Percentiles rank a stretch among this genome's conserved stretches.
These are phyloP conservation scores for Eilema caniola DNA, from an alignment of 2,888 invertebrate species.

Conservation along the genomic window DNA sequence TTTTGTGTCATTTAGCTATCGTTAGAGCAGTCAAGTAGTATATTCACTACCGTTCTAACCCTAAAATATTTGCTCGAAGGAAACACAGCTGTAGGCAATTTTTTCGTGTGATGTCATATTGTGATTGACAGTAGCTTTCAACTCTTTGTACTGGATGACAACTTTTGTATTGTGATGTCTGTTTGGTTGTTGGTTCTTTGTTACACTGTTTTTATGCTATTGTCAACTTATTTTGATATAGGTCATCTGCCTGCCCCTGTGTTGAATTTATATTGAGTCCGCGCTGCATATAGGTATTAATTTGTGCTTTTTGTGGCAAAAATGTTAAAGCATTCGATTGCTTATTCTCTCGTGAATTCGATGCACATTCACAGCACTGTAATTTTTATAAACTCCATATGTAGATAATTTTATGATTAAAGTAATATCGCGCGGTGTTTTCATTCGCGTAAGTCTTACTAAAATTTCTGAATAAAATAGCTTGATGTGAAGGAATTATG, in stretches of 20 bases:
- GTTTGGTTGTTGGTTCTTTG: conserved; percentile 6
- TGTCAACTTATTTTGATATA: conserved; percentile 6
- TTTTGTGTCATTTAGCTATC: neutral
- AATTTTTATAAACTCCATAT: no score
- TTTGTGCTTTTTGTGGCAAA: no score
- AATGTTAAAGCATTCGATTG: no score
- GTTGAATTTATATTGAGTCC: neutral
- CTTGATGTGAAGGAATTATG: no score
- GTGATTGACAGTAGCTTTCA: conserved; percentile 20
- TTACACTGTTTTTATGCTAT: conserved; percentile 9
- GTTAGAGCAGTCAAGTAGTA: conserved; percentile 1
- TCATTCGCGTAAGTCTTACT: no score
- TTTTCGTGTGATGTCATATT: conserved; percentile 12
- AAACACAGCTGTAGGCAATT: neutral
- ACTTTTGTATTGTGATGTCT: neutral
- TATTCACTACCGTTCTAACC: neutral
- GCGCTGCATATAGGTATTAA: neutral
- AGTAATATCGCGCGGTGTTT: no score
- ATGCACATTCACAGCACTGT: no score
- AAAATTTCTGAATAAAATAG: no score
- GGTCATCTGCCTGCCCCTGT: neutral
- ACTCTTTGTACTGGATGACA: conserved; percentile 17
- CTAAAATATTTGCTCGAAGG: neutral
- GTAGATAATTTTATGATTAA: no score
- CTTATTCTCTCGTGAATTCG: no score